Evolutionary conservation across 1,140 invertebrate species (phyloP), one percentile per base, ranked within the genome.

Genomic region (Pentalonia nigronervosa): DNA sequence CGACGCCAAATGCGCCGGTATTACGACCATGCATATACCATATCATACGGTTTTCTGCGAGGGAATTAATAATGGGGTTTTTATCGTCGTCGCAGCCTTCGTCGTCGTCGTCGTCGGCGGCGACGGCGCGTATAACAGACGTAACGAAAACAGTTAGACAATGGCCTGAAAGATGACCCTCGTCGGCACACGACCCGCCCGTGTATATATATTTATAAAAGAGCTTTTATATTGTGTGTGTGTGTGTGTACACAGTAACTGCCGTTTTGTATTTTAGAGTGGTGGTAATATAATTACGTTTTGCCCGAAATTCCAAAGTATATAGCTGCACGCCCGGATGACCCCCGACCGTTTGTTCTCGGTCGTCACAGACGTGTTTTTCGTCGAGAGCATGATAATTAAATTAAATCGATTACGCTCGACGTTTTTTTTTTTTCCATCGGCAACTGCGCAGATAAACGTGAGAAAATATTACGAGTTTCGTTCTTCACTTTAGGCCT

Each of bases 111-210:
- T 4, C 1, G 41, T 41, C 41, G 41, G 41, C 41, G 4, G 41
- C 2, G 60, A 67, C 60, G 14, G 60, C 60, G 30, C 60, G 60
- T 76, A 76, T 76, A 67, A 76, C 60, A 76, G 60, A 76, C 60
- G 60, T 67, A 67, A 67, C 60, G 60, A 76, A 76, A 76, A 76
- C 60, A n/a, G 60, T 67, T 67, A 67, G n/a, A 76, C 60, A 76
- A 76, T 76, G 30, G 30, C n/a, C 60, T 76, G 60, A 76, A 76
- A 76, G 60, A 76, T 76, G 60, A 76, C 60, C 60, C 60, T 76
- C 60, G n/a, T 76, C 17, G 30, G 60, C 60, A 67, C n/a, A 67
- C 41, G 41, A 67, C 60, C 60, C 30, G 60, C 21, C 17, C 60
- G 3, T 14, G n/a, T 76, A 76, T n/a, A 76, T 76, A 76, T 17